Base-by-base conservation (phyloP, 2,797 vertebrate genomes). In the Orestias chungarensis region DNA sequence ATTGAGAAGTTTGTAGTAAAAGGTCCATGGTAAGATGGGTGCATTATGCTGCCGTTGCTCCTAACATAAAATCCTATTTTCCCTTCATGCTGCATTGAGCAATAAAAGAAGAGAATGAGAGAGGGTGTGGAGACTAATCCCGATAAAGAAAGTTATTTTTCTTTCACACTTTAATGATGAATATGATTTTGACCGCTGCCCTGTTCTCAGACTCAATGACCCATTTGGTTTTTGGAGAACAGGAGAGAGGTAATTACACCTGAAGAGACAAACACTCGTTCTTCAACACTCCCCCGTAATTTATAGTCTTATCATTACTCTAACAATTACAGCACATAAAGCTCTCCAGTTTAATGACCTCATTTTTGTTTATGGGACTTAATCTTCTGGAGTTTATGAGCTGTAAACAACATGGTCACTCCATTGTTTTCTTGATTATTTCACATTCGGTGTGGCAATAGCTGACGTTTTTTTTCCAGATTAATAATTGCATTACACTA, bases 181-280 rank as follows among this genome's bases (percentile, higher is more conserved):
- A 87, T 75, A 80, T 86, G 89, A 86, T 89, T 92, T 94, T 93
- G 88, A 88, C 87, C 73, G 83, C 87, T 87, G 88, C 84, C 87
- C 86, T 86, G 86, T 93, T 91, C 88, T 84, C 86, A 89, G 82
- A 86, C 86, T 92, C 94, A 93, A 95, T 93, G 94, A 88, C 87
- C 93, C 90, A 73, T 85, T 73, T 77, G 61, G 70, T 91, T 94
- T 93, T 61, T 61, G 15, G 20, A 33, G 54, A 82, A 86, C n/a
- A 80, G 79, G 80, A 87, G 88, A 17, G 18, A 23, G 81, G 87
- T 90, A 91, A 93, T 93, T 93, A 93, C 91, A 92, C 91, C 91
- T 94, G 92, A 92, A 91, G 89, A 86, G 80, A 86, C 81, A 93
- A 92, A 92, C 91, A 91, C 87, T 83, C 80, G 82, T 78, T 80